Conservation (phyloP, 1,140 invertebrate species). For the Trachelipus rathkii region DNA sequence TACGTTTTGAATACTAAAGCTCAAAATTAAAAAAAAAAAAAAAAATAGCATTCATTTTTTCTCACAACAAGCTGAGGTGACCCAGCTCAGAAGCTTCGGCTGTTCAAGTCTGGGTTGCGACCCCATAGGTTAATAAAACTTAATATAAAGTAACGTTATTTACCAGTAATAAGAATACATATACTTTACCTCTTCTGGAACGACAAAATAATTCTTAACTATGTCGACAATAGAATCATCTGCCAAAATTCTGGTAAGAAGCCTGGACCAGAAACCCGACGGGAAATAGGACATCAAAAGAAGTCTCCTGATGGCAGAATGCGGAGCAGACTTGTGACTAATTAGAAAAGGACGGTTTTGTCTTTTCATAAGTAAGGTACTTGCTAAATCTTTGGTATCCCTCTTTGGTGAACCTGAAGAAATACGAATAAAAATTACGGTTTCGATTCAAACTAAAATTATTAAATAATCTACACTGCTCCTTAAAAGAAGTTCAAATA, state of each 20-base stretch:
- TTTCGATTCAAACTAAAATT: no score
- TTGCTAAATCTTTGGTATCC: constrained; percentile 26
- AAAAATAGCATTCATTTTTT: no score
- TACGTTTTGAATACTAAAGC: no score
- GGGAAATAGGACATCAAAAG: constrained; percentile 94
- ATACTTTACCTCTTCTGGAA: constrained; percentile 58
- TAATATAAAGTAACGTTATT: no score
- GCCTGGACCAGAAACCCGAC: constrained; percentile 93
- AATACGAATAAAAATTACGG: background rate
- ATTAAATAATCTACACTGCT: no score
- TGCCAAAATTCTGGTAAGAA: constrained; percentile 85
- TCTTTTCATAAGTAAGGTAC: background rate
- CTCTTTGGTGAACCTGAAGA: constrained; percentile 40
- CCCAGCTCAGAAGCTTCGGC: no score
- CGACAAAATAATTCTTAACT: constrained; percentile 64
- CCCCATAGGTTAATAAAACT: no score
- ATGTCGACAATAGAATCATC: constrained; percentile 82
- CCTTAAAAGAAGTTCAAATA: no score
- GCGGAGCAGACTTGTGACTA: constrained; percentile 45
- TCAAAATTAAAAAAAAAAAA: no score
- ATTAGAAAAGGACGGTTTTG: constrained; percentile 34
- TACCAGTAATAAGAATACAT: no score
- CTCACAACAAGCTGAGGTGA: no score
- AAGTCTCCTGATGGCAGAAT: constrained; percentile 55
- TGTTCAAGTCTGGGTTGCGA: no score